Conservation (phyloP, 2,797 vertebrate genomes). For the Mastacembelus armatus region DNA sequence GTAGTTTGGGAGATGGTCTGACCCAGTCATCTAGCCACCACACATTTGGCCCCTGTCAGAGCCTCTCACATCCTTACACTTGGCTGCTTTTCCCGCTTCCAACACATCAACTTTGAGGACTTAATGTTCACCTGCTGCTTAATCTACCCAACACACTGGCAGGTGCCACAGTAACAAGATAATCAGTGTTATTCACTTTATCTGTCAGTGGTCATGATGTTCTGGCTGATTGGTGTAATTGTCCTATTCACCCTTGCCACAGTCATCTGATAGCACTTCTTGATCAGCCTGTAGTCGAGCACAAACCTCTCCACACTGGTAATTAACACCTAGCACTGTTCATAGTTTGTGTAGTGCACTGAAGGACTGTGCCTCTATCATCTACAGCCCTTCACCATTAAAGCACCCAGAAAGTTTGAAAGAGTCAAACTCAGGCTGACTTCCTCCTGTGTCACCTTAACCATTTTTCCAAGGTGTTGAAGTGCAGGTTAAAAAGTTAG, state of each 20-base stretch:
- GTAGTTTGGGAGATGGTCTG: too few relatives aligned
- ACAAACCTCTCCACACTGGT: neutral
- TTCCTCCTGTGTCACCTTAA: slow-evolving; percentile 50
- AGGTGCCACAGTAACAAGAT: too few relatives aligned
- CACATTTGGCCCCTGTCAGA: too few relatives aligned
- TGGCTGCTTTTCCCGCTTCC: too few relatives aligned
- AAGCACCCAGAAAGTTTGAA: slow-evolving; percentile 28
- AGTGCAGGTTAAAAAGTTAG: slow-evolving; percentile 49
- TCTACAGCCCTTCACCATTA: neutral
- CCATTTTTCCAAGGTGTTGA: slow-evolving; percentile 53
- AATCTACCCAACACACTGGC: too few relatives aligned
- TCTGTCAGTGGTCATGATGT: too few relatives aligned
- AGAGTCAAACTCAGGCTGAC: slow-evolving; percentile 45
- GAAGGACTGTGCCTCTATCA: neutral
- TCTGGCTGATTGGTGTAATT: too few relatives aligned
- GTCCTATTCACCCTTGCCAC: neutral
- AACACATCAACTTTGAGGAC: too few relatives aligned
- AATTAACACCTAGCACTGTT: neutral
- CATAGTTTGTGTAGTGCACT: neutral
- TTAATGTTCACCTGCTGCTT: too few relatives aligned
- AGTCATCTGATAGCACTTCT: neutral
- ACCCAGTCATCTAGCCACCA: too few relatives aligned
- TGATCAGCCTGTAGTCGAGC: neutral
- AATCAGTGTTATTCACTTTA: too few relatives aligned
- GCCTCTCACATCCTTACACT: too few relatives aligned